Evolutionary conservation across 2,113 vertebrate species (phyloP).

Genomic region (Anolis sagrei): DNA sequence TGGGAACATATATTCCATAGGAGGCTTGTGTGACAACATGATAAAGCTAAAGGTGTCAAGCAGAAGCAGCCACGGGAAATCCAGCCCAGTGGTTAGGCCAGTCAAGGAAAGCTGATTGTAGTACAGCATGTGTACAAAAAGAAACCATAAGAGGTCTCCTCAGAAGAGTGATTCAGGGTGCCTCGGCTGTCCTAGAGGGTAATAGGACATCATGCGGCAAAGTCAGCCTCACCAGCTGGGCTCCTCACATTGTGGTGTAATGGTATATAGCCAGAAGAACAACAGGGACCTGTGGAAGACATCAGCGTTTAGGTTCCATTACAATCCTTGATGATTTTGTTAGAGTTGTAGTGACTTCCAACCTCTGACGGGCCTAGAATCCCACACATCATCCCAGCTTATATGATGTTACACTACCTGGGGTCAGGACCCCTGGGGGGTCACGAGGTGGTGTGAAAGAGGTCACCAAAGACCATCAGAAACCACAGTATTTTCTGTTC

Average conservation of each 20-base stretch:
- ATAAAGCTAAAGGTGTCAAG: background rate
- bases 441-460: too few species aligned
- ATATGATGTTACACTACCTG: background rate
- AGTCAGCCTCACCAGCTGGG: fast-evolving
- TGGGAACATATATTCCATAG: background rate
- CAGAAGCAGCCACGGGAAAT: background rate
- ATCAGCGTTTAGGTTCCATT: background rate
- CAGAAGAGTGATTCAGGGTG: background rate
- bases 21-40: background rate
- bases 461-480: too few species aligned
- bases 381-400: background rate
- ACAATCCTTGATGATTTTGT: background rate
- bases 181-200: background rate
- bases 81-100: too few species aligned
- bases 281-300: slow-evolving; percentile 70
- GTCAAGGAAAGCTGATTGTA: background rate
- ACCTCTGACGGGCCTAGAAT: too few species aligned
- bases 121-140: too few species aligned
- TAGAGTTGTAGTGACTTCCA: background rate
- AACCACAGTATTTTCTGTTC: too few species aligned
- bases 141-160: background rate
- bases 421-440: too few species aligned
- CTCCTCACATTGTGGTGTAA: slow-evolving; percentile 70
- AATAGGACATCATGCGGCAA: background rate
- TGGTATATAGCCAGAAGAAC: slow-evolving; percentile 76